Base-by-base conservation (phyloP, 2,888 invertebrate species). In the Malachius bipustulatus region DNA sequence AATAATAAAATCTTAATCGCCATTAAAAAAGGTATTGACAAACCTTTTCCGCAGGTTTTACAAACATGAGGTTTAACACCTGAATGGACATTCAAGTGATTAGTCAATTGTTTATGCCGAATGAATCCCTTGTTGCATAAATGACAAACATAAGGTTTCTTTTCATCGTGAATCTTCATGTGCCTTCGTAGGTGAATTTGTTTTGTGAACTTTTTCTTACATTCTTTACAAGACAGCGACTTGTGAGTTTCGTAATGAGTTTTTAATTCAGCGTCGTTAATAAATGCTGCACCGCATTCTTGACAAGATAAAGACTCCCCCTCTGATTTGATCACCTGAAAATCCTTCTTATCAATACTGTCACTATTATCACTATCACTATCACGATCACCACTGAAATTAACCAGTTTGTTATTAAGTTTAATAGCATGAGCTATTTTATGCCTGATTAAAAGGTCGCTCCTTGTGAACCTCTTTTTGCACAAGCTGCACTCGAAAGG, bases 21-120 rank as follows among this genome's bases (percentile, higher is more conserved):
- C 24, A 19, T 28, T 8, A 28, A 28, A 9, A 27, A 36, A 13
- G 3, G n/a, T 11, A 9, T n/a, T 11, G n/a, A 19, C 66, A 39
- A 42, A 60, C 60, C 70, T 69, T 75, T 75, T 38, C 62, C 64
- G 54, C 74, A 75, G 47, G 69, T 66, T 16, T 66, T 61, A 51
- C 75, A 75, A 10, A 64, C 59, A 51, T 74, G 68, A 4, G 70
- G 67, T 49, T 73, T 75, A 14, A 63, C 52, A 2, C 70, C 69
- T 12, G 64, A 62, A 54, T 75, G 75, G n/a, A 63, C 62, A 43
- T 69, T 71, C 57, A 73, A 60, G 50, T 77, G 77, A 37, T 67
- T 63, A 6, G 61, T 61, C 1, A 75, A 54, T 45, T 73, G 73
- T 32, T 75, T 72, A 2, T 66, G 64, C 30, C 75, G 58, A 0